phyloP scores from a whole-genome alignment of 1,140 invertebrate genomes.

The Wasmannia auropunctata region DNA sequence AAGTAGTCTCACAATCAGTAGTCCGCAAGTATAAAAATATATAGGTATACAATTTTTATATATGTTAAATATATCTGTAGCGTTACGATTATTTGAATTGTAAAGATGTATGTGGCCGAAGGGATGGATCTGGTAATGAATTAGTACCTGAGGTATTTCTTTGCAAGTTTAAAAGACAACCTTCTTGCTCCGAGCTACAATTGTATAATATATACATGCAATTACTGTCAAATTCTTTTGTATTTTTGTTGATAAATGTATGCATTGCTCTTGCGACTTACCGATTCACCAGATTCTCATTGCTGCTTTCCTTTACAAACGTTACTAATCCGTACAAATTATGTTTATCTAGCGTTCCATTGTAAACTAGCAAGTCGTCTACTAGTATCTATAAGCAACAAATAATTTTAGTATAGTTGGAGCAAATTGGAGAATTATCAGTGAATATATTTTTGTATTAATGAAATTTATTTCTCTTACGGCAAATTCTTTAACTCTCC shows the following conservation, averaged over 20 bases:
- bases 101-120: conserved; percentile 74
- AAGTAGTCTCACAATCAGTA: background rate
- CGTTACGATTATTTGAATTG: conserved; percentile 53
- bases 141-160: conserved; percentile 68
- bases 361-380: conserved; percentile 92
- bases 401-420: background rate
- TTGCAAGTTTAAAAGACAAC: conserved; percentile 10
- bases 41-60: conserved; percentile 21
- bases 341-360: conserved; percentile 87
- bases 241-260: background rate
- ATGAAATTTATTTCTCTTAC: conserved; percentile 83
- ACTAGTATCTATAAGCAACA: conserved; percentile 87
- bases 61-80: background rate
- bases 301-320: conserved; percentile 78
- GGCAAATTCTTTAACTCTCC: conserved; percentile 93
- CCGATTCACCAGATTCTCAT: conserved; percentile 24
- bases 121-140: conserved; percentile 70
- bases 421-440: background rate
- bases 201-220: background rate
- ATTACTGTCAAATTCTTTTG: background rate
- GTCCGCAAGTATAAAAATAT: conserved; percentile 3
- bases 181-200: conserved; percentile 48
- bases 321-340: conserved; percentile 84
- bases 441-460: background rate
- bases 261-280: background rate